Conservation (phyloP, 2,113 vertebrate genomes). For the Sclerurus mexicanus region DNA sequence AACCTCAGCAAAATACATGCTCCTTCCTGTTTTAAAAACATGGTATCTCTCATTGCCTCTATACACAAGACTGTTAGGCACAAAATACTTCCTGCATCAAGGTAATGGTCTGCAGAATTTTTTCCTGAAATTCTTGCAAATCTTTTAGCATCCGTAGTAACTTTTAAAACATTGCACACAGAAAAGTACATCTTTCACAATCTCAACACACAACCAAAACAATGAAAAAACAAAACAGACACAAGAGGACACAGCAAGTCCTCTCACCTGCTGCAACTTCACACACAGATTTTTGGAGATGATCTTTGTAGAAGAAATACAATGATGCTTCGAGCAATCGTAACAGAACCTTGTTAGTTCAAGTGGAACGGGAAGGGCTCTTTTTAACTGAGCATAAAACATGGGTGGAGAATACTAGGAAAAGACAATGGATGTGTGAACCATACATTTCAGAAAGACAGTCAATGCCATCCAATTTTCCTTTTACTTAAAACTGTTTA, state of each 20-base stretch:
- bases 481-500: background rate
- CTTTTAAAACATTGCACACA: background rate
- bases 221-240: background rate
- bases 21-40: background rate
- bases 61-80: background rate
- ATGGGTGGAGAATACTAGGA: background rate
- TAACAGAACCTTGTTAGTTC: background rate
- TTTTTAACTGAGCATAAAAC: background rate
- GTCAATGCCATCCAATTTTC: background rate
- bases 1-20: background rate
- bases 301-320: background rate
- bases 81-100: background rate
- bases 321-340: background rate
- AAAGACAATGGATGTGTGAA: background rate
- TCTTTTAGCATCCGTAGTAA: background rate
- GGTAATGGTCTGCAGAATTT: background rate
- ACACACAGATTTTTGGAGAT: background rate
- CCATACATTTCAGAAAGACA: background rate
- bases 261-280: background rate
- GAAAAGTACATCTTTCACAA: background rate
- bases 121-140: background rate
- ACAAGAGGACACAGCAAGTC: background rate
- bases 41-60: background rate
- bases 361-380: background rate
- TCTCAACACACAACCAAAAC: background rate